Base-by-base conservation (phyloP, 2,797 vertebrate genomes). In the Mallotus villosus region DNA sequence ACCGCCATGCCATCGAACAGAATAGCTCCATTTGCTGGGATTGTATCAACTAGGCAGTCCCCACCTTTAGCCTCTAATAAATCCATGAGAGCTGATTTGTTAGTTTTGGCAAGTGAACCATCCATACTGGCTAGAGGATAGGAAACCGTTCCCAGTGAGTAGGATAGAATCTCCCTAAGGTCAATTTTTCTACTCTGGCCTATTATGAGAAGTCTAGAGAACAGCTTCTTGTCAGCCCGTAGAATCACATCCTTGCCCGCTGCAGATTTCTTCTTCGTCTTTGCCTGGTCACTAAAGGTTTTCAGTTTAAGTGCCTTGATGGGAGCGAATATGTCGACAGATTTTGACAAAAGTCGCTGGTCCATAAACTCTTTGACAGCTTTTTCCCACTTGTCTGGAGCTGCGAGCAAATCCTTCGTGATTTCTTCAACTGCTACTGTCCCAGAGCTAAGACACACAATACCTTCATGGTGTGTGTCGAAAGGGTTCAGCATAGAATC, bases 401-500 rank as follows among this genome's bases (percentile, higher is more conserved):
- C 32, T 34, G 32, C 7, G 2, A 34, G 32, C 32, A 7, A 34
- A 34, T 78, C 64, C 17, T 37, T 73, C 22, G 0, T 71, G 46
- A 80, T 69, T 49, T 78, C 65, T 71, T 75, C 57, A 34, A 71
- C 46, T 66, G 71, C 71, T 2, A 72, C 71, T 71, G 4, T 74
- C 4, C 74, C 78, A 63, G 71, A 73, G 67, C 59, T 75, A 66
- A 78, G 57, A 63, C 66, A 75, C 67, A 75, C 73, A 75, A 73
- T 70, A 70, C 63, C 53, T 57, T 78, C 74, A 76, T 76, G 70
- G 62, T 73, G 25, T 64, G 55, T 61, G 55, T 77, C 78, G 72
- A 77, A 77, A 72, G 75, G 69, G 32, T 77, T 77, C 6, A 77
- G 68, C 74, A 75, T 82, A 41, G 65, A 77, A 72, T 82, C 67